These are phyloP conservation scores for Cantharis flavilabris DNA, from an alignment of 2,888 invertebrate species.

Conservation along the genomic window DNA sequence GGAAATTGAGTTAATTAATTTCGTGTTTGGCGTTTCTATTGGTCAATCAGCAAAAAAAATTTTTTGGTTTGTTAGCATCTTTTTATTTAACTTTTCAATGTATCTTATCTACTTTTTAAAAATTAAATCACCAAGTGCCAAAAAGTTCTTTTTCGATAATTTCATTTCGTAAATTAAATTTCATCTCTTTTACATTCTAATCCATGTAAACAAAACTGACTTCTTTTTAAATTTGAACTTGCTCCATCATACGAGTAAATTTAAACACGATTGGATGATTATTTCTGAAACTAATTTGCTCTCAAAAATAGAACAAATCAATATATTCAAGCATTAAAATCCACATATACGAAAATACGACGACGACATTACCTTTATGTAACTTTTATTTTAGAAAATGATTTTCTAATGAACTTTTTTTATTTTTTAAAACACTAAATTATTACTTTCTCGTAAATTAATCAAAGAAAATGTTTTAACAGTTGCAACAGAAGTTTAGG, in stretches of 20 bases:
- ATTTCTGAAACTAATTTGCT: conserved; percentile 14
- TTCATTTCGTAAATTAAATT: background rate
- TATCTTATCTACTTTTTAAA: background rate
- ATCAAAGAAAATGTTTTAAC: background rate
- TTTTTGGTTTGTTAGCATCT: too few species aligned
- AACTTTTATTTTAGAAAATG: background rate
- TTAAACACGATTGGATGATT: conserved; percentile 16
- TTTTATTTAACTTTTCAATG: too few species aligned
- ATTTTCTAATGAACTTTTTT: background rate
- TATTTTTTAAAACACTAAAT: background rate
- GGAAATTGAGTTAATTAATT: background rate
- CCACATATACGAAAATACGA: background rate
- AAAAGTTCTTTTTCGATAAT: background rate
- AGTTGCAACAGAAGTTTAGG: background rate
- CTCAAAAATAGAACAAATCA: conserved; percentile 18
- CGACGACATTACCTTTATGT: conserved; percentile 1
- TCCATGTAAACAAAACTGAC: background rate
- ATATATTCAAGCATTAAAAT: conserved; percentile 6
- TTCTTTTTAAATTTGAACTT: background rate
- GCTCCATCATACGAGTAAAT: background rate
- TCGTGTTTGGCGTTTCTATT: background rate
- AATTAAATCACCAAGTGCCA: background rate
- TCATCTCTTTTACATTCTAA: background rate
- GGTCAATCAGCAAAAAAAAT: too few species aligned
- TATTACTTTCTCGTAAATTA: background rate